phyloP scores from a whole-genome alignment of 37 sponge, comb jelly and placozoan genomes.

The Cliona cf. orientalis region DNA sequence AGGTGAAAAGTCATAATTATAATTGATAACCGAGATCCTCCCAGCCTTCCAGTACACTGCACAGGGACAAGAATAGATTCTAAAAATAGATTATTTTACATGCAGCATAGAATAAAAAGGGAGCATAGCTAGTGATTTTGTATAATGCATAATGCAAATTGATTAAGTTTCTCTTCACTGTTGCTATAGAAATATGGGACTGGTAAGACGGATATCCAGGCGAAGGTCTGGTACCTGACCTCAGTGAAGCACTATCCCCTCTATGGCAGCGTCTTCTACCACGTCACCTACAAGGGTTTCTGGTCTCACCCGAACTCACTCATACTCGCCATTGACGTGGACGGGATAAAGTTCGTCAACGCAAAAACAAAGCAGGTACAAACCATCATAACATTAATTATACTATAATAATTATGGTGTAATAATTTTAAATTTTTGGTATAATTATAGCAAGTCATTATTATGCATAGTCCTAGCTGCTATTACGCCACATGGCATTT shows the following conservation, averaged over 20 bases:
- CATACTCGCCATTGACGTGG: slow-evolving; percentile 75
- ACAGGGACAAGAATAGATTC: not conserved
- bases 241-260: slow-evolving; percentile 94
- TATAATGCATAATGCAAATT: no score
- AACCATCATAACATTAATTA: not conserved
- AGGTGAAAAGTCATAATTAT: no score
- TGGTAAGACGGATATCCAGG: slow-evolving; percentile 90
- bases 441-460: not conserved
- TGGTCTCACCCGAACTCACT: slow-evolving; percentile 93
- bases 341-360: slow-evolving; percentile 90
- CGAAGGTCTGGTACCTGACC: slow-evolving; percentile 97
- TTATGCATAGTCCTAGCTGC: not conserved
- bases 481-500: not conserved
- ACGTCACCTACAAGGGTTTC: slow-evolving; percentile 94
- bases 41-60: no score
- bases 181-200: slow-evolving; percentile 81
- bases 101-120: not conserved
- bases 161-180: no score
- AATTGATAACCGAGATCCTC: no score
- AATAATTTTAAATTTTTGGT: not conserved
- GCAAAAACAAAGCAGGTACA: slow-evolving; percentile 68
- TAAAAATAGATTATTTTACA: not conserved
- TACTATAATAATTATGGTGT: not conserved
- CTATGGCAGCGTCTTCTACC: slow-evolving; percentile 89
- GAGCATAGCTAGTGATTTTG: not conserved